These are phyloP conservation scores for Thyatira batis DNA, from an alignment of 2,888 invertebrate species.

Conservation along the genomic window DNA sequence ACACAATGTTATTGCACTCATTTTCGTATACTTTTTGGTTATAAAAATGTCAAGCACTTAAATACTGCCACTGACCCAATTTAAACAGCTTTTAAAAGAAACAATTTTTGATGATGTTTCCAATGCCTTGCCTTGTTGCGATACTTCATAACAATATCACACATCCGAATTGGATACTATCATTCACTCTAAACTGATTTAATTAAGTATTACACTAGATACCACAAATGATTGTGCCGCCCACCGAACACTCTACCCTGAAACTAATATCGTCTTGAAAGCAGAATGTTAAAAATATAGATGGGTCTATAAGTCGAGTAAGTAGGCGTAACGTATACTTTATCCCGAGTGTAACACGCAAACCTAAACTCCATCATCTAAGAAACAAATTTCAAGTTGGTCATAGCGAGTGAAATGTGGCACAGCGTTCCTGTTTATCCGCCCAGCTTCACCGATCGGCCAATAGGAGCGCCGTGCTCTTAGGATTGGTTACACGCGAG, in stretches of 20 bases:
- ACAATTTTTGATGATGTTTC: neutral
- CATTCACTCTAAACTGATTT: conserved; percentile 32
- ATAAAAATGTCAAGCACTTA: neutral
- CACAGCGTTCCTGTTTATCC: conserved; percentile 59
- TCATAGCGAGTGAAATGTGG: conserved; percentile 29
- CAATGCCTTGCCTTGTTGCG: neutral
- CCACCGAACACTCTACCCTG: conserved; percentile 62
- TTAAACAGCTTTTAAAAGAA: neutral
- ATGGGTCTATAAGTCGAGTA: conserved; percentile 39
- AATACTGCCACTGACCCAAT: neutral
- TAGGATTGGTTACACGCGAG: conserved; percentile 71
- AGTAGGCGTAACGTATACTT: conserved; percentile 61
- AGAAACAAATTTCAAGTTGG: conserved; percentile 52
- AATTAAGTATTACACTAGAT: conserved; percentile 23
- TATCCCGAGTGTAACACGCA: conserved; percentile 39
- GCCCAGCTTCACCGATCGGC: conserved; percentile 52
- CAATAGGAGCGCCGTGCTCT: conserved; percentile 50
- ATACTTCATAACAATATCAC: neutral
- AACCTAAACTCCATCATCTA: conserved; percentile 52
- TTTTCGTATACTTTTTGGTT: too few relatives aligned
- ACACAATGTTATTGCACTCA: too few relatives aligned
- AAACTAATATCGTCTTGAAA: conserved; percentile 61
- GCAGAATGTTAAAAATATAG: conserved; percentile 45
- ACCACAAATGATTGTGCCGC: conserved; percentile 27
- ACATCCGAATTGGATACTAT: neutral